Conservation (phyloP, 2,888 invertebrate genomes). For the Drosophila macrospina region DNA sequence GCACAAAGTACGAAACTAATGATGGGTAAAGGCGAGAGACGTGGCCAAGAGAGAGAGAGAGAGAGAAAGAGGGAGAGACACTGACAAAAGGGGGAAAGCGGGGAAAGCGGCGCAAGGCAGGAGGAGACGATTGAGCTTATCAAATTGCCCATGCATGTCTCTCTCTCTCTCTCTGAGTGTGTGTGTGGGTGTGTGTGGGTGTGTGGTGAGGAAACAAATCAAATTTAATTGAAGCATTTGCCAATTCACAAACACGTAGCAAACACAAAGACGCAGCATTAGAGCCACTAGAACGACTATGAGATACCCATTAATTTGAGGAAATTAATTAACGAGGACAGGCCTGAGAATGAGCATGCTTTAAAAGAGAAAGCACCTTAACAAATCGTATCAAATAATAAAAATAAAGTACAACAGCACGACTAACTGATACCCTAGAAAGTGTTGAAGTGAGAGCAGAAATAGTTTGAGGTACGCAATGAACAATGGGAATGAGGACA, state of each 20-base stretch:
- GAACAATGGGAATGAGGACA: too few relatives aligned
- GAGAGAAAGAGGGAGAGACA: neutral
- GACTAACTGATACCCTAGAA: too few relatives aligned
- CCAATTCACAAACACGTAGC: conserved; percentile 46
- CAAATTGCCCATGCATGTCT: conserved; percentile 65
- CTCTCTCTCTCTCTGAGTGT: conserved; percentile 4
- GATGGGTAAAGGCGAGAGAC: conserved; percentile 64
- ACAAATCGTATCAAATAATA: too few relatives aligned
- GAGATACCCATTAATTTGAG: neutral
- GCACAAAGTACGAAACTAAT: conserved; percentile 75
- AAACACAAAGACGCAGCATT: neutral
- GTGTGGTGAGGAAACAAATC: conserved; percentile 63
- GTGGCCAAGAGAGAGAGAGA: neutral
- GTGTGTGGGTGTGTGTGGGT: conserved; percentile 21
- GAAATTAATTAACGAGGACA: too few relatives aligned
- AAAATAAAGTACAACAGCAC: too few relatives aligned
- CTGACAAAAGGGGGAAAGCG: too few relatives aligned
- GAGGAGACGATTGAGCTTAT: conserved; percentile 61
- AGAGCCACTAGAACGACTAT: neutral
- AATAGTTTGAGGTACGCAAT: too few relatives aligned
- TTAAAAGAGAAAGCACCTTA: too few relatives aligned
- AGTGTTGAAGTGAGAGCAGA: too few relatives aligned
- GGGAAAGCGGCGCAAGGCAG: too few relatives aligned
- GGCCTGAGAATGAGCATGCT: too few relatives aligned
- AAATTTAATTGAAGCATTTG: conserved; percentile 72